phyloP scores from a whole-genome alignment of 2,888 invertebrate species.

The Eutolmus rufibarbis region DNA sequence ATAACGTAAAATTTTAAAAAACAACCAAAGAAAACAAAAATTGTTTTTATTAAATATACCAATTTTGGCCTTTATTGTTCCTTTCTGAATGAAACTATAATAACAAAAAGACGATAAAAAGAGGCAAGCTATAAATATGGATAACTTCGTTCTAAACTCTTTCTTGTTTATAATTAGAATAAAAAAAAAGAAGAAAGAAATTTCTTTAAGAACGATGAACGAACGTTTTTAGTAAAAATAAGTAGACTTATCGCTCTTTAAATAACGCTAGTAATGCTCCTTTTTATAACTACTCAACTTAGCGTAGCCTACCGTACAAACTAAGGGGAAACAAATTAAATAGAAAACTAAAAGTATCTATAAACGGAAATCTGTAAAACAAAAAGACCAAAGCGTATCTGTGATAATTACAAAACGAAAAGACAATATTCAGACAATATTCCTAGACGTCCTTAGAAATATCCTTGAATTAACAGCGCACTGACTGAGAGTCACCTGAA shows the following conservation, averaged over 20 bases:
- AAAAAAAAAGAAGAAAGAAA: neutral
- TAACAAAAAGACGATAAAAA: slow-evolving; percentile 36
- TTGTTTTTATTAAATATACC: slow-evolving; percentile 20
- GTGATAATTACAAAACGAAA: slow-evolving; percentile 27
- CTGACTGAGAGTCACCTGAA: neutral
- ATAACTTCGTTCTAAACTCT: slow-evolving; percentile 28
- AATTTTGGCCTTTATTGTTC: slow-evolving; percentile 39
- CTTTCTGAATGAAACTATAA: slow-evolving; percentile 31
- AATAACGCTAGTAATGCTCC: slow-evolving; percentile 21
- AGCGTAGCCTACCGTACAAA: neutral
- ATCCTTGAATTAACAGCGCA: neutral
- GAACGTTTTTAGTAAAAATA: neutral
- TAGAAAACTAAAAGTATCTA: slow-evolving; percentile 8
- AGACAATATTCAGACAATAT: slow-evolving; percentile 12
- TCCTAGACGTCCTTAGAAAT: neutral
- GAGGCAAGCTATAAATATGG: slow-evolving; percentile 39
- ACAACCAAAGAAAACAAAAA: neutral
- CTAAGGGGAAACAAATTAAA: slow-evolving; percentile 18
- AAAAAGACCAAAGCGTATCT: slow-evolving; percentile 37
- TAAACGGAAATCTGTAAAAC: slow-evolving; percentile 27
- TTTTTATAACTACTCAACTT: slow-evolving; percentile 29
- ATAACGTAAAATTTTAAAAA: neutral
- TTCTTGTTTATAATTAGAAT: neutral
- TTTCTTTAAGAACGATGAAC: slow-evolving; percentile 21
- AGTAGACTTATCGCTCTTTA: slow-evolving; percentile 13